phyloP scores from a whole-genome alignment of 1,140 invertebrate genomes.

The Papilio glaucus region DNA sequence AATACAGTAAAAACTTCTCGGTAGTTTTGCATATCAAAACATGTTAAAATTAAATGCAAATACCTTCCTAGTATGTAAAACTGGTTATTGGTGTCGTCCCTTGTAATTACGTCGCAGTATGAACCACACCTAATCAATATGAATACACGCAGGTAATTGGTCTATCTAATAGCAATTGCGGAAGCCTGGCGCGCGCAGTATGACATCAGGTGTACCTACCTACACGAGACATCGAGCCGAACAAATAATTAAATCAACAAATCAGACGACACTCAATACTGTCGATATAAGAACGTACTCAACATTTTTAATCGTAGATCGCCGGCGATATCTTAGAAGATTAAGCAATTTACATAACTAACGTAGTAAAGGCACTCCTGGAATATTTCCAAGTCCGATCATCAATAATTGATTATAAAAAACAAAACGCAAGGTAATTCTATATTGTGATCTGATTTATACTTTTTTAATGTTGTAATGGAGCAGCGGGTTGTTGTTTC shows the following conservation, averaged over 20 bases:
- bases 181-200: conserved; percentile 42
- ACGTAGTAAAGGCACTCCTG: too few species aligned
- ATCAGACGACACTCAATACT: not conserved
- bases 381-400: too few species aligned
- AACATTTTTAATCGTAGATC: not conserved
- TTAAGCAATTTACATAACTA: too few species aligned
- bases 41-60: conserved; percentile 28
- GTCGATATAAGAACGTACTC: not conserved
- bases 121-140: conserved; percentile 59
- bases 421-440: too few species aligned
- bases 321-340: too few species aligned
- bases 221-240: not conserved
- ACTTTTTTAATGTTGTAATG: too few species aligned
- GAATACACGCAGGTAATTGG: conserved; percentile 58
- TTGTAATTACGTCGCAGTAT: conserved; percentile 56
- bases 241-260: not conserved
- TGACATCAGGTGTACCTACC: conserved; percentile 33
- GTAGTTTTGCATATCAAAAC: not conserved
- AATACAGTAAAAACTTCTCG: too few species aligned
- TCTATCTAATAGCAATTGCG: conserved; percentile 48
- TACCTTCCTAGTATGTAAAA: conserved; percentile 57
- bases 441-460: too few species aligned
- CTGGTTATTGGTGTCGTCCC: conserved; percentile 58
- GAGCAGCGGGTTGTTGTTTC: too few species aligned
- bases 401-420: too few species aligned